Base-by-base conservation (phyloP, 2,797 vertebrate genomes). In the Poecilia velifera region DNA sequence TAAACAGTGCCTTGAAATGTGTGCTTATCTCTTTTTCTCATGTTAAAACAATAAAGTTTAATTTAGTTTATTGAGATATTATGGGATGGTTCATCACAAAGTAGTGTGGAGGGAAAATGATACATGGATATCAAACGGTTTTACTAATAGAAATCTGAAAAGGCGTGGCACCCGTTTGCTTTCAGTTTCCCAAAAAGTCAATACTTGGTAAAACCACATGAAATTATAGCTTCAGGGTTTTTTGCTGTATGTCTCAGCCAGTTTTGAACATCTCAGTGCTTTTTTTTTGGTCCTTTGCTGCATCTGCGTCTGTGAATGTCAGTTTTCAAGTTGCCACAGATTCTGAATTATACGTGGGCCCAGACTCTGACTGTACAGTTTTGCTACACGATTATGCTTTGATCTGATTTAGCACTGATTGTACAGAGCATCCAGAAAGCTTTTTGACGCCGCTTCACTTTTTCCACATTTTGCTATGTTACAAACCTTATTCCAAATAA, bases 161-260 rank as follows among this genome's bases (percentile, higher is more conserved):
- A 70, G 66, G 66, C 18, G 22, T 43, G 66, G 9, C 4, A 43
- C 36, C 66, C 36, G 41, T 39, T 68, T 68, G 9, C 22, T 41
- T 68, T 68, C 36, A 68, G 36, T 68, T 22, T 34, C 4, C 22
- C 66, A 70, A n/a, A 68, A 68, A 70, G 66, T 43, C 66, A 70
- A n/a, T 25, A n/a, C 66, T 70, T 70, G 41, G 66, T 43, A 43
- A 70, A 70, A 70, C 39, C 39, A 70, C 39, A 2, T 13, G 10
- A 39, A 43, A 43, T 70, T 43, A 70, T 43, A 43, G 66, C 66
- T 43, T 25, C 22, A 68, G 64, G 20, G 64, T 41, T 22, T 68
- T 41, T 68, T 41, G 20, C 8, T 9, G 36, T 25, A 25, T 13
- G 20, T 25, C 36, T 41, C 64, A 31, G 16, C 59, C 59, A 62